These are phyloP conservation scores for Eledona agricola DNA, from an alignment of 2,888 invertebrate genomes.

Conservation along the genomic window DNA sequence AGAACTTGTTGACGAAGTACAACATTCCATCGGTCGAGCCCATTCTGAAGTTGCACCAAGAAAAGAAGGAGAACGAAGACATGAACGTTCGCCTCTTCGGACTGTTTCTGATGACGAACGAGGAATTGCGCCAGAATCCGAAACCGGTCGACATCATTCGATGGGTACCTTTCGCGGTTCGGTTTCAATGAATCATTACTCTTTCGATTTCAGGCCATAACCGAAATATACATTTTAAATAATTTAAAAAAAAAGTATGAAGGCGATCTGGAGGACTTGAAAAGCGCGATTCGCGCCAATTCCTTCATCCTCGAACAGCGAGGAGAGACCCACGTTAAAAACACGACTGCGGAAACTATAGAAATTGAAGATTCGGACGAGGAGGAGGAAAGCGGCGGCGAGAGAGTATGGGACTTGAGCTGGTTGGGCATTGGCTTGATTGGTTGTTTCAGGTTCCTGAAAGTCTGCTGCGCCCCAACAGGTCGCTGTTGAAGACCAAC, in stretches of 20 bases:
- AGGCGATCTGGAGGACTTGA: constrained; percentile 7
- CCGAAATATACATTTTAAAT: constrained; percentile 19
- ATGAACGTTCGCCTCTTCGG: constrained; percentile 22
- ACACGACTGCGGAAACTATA: constrained; percentile 29
- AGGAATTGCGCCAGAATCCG: constrained; percentile 8
- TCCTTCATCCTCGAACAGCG: too few relatives aligned
- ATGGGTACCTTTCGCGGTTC: constrained; percentile 19
- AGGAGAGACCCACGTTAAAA: too few relatives aligned
- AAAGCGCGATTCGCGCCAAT: constrained; percentile 5
- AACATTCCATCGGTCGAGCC: constrained; percentile 12
- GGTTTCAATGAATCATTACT: neutral
- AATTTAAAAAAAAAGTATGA: constrained; percentile 11
- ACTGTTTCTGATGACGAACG: constrained; percentile 22
- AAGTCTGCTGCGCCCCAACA: neutral
- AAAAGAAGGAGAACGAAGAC: constrained; percentile 4
- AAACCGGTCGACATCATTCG: constrained; percentile 17
- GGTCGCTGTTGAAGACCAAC: constrained; percentile 14
- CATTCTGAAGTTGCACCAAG: constrained; percentile 6
- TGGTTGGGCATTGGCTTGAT: too few relatives aligned
- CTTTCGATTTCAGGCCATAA: constrained; percentile 8
- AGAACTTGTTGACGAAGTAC: constrained; percentile 1
- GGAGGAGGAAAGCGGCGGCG: too few relatives aligned
- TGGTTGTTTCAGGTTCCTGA: constrained; percentile 9
- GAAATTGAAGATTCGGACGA: constrained; percentile 35
- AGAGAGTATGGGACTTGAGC: too few relatives aligned